Percentiles rank a stretch among this genome's conserved stretches.
phyloP scores from a whole-genome alignment of 2,797 vertebrate species.

The Pipistrellus pipistrellus region DNA sequence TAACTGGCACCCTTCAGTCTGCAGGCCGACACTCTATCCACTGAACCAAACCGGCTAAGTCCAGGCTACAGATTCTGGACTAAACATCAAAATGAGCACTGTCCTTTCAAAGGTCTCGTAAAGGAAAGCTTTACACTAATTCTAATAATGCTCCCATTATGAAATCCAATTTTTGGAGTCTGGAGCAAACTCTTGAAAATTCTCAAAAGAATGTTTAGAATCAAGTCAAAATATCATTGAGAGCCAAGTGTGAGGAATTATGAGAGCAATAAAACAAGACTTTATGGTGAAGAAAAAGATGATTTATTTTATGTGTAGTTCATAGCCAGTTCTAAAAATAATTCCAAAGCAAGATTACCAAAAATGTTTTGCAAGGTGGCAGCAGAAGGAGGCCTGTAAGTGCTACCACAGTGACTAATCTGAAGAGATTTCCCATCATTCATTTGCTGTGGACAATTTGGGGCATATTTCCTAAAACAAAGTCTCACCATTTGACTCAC shows the following conservation, averaged over 20 bases:
- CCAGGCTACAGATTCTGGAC: neutral
- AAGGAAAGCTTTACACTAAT: neutral
- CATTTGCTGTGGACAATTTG: neutral
- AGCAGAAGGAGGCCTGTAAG: neutral
- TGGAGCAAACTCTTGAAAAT: neutral
- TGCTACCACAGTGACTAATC: neutral
- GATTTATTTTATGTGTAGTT: neutral
- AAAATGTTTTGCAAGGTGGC: neutral
- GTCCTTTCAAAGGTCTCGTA: neutral
- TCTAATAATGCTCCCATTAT: neutral
- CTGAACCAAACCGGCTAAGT: too few relatives aligned
- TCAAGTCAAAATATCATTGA: neutral
- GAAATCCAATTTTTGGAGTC: neutral
- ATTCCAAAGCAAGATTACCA: neutral
- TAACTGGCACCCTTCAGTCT: too few relatives aligned
- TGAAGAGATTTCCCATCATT: neutral
- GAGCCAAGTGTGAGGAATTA: neutral
- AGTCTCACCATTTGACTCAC: neutral
- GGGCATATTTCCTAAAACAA: neutral
- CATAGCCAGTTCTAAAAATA: conserved; percentile 16
- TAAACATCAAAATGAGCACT: neutral
- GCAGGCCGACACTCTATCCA: too few relatives aligned
- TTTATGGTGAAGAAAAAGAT: neutral
- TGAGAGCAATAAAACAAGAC: neutral
- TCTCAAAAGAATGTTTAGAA: conserved; percentile 13